These are phyloP conservation scores for Mesoligia furuncula DNA, from an alignment of 2,888 invertebrate species.

Conservation along the genomic window DNA sequence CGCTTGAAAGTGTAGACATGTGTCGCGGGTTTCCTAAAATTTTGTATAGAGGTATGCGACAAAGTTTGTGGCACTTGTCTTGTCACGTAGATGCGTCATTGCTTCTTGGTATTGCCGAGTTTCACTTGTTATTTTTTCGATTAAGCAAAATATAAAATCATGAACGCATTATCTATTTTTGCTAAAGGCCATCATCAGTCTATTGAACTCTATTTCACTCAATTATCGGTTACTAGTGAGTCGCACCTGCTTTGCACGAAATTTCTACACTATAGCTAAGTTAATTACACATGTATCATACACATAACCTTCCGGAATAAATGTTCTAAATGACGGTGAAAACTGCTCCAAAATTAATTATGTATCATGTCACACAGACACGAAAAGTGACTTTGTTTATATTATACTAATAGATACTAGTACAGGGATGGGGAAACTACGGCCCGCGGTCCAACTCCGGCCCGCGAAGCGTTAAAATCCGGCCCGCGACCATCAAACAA, in stretches of 20 bases:
- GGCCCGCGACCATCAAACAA: no score
- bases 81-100: not conserved
- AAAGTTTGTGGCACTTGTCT: constrained; percentile 1
- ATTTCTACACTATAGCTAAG: not conserved
- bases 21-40: constrained; percentile 4
- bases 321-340: no score
- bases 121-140: not conserved
- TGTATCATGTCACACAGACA: no score
- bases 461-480: no score
- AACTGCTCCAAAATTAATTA: no score
- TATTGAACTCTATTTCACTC: not conserved
- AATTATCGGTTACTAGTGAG: not conserved
- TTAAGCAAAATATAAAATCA: not conserved
- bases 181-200: not conserved
- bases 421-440: no score
- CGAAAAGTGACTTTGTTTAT: no score
- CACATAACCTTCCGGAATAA: no score
- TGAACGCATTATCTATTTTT: not conserved
- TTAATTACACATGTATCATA: no score
- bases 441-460: no score
- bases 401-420: no score
- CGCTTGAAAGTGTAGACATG: not conserved
- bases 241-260: not conserved
- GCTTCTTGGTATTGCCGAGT: not conserved
- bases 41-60: not conserved